Percentiles rank a stretch among this genome's conserved stretches.
phyloP scores from a whole-genome alignment of 2,888 invertebrate species.

The Cerceris ruficornis region DNA sequence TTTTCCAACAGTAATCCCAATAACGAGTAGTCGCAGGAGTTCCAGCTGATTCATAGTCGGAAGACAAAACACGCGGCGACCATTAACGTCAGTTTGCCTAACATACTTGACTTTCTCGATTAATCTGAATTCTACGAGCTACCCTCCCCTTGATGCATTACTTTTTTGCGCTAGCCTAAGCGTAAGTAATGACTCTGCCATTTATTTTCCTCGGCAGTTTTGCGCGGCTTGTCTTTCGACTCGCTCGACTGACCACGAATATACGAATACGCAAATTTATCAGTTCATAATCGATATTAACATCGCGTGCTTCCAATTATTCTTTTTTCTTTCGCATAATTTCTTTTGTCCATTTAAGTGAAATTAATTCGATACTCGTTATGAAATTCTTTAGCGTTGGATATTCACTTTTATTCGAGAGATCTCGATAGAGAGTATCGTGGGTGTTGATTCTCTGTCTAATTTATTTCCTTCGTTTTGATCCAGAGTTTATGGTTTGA shows the following conservation, averaged over 20 bases:
- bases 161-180: constrained; percentile 8
- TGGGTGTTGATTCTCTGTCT: no score
- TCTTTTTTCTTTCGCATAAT: no score
- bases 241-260: constrained; percentile 28
- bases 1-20: not conserved
- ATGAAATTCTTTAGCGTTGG: no score
- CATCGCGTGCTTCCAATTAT: no score
- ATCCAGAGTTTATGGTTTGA: no score
- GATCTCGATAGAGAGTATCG: no score
- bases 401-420: no score
- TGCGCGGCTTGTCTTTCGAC: constrained; percentile 31
- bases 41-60: not conserved
- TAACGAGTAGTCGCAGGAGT: not conserved
- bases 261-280: no score
- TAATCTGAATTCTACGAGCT: constrained; percentile 25
- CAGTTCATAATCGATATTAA: no score
- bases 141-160: not conserved
- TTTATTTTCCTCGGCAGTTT: constrained; percentile 33
- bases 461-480: no score
- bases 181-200: constrained; percentile 27
- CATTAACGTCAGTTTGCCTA: constrained; percentile 5
- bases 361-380: no score
- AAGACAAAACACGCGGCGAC: not conserved
- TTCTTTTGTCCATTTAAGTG: no score
- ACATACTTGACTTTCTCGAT: constrained; percentile 18